These are phyloP conservation scores for Pseudomyrmex gracilis DNA, from an alignment of 1,140 invertebrate genomes.

Conservation along the genomic window DNA sequence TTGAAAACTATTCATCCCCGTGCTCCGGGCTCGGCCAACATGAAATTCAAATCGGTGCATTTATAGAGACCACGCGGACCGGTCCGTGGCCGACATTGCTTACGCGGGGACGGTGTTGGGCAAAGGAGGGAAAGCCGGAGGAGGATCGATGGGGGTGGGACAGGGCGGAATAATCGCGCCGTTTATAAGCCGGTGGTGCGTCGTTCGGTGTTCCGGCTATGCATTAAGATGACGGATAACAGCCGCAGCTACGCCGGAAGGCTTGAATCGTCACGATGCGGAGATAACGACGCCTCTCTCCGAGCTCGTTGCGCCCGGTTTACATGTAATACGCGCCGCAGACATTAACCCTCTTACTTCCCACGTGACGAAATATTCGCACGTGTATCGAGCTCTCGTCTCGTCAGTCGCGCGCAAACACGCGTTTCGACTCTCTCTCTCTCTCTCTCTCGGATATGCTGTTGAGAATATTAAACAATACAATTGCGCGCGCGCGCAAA, in stretches of 20 bases:
- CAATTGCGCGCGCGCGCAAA: no score
- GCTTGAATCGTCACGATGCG: constrained; percentile 73
- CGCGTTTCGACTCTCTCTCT: background rate
- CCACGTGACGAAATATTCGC: constrained; percentile 4
- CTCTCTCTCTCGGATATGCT: no score
- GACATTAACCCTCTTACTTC: constrained; percentile 52
- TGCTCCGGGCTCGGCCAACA: constrained; percentile 64
- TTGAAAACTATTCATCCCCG: constrained; percentile 75
- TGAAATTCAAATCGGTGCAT: constrained; percentile 80
- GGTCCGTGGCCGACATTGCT: constrained; percentile 41
- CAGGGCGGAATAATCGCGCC: constrained; percentile 81
- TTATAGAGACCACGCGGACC: constrained; percentile 62
- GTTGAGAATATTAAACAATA: no score
- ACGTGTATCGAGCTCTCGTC: background rate
- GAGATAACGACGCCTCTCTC: constrained; percentile 77
- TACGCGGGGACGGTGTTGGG: constrained; percentile 30
- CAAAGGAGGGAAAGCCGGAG: constrained; percentile 12
- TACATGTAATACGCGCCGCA: constrained; percentile 32
- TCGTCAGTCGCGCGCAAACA: background rate
- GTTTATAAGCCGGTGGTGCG: constrained; percentile 81
- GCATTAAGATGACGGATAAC: constrained; percentile 83
- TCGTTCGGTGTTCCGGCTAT: constrained; percentile 75
- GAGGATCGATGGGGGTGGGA: constrained; percentile 56
- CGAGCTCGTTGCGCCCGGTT: constrained; percentile 31
- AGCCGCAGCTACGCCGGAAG: constrained; percentile 74